phyloP scores from a whole-genome alignment of 2,797 vertebrate species.

The Microchirus variegatus region DNA sequence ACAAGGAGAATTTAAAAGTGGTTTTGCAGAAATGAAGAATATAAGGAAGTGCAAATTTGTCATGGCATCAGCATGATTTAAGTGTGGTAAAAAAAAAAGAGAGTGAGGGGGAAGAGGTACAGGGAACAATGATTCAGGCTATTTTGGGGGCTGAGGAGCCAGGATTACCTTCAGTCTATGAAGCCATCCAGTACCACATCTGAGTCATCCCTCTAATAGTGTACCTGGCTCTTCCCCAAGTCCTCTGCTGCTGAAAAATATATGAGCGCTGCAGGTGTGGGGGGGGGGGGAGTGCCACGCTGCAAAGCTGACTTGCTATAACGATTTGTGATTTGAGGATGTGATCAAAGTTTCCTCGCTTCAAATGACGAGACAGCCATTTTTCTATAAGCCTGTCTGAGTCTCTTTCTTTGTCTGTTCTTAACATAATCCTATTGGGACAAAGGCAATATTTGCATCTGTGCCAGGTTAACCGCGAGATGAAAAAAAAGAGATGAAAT shows the following conservation, averaged over 20 bases:
- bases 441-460: too few species aligned
- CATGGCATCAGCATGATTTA: not conserved
- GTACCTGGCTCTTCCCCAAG: conserved; percentile 56
- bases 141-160: conserved; percentile 47
- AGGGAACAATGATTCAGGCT: conserved; percentile 18
- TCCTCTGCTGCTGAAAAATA: conserved; percentile 61
- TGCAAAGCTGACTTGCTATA: conserved; percentile 23
- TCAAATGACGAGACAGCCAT: too few species aligned
- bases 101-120: not conserved
- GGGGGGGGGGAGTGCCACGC: conserved; percentile 22
- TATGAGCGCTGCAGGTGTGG: conserved; percentile 55
- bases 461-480: too few species aligned
- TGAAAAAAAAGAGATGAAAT: too few species aligned
- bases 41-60: not conserved
- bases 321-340: conserved; percentile 22
- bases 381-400: too few species aligned
- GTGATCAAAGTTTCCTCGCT: conserved; percentile 26
- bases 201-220: conserved; percentile 61
- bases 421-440: too few species aligned
- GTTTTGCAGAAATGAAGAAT: not conserved
- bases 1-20: not conserved
- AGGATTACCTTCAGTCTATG: conserved; percentile 54
- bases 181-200: conserved; percentile 34
- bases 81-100: conserved; percentile 7
- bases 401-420: too few species aligned